Evolutionary conservation across 2,797 vertebrate species (phyloP).

Genomic region (Heterohyrax brucei): DNA sequence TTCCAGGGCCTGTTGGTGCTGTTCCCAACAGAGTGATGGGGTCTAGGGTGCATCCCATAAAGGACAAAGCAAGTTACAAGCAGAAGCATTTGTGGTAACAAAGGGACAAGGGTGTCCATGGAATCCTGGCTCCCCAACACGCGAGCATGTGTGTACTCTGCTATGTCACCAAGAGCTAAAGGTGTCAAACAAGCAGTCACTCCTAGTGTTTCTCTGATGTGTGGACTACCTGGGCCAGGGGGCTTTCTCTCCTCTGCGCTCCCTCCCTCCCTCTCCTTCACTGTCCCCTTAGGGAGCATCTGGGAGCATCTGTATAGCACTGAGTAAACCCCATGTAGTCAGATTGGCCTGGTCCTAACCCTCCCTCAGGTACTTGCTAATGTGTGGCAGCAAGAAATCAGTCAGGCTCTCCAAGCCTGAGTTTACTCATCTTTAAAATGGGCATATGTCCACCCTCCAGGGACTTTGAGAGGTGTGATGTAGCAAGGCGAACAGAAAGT

Average conservation of each 20-base stretch:
- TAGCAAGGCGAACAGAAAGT: too few relatives aligned
- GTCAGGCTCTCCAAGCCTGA: background rate
- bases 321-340: background rate
- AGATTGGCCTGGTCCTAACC: background rate
- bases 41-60: background rate
- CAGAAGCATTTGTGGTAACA: background rate
- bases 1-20: rapidly evolving
- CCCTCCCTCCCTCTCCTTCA: background rate
- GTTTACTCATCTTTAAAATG: background rate
- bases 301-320: background rate
- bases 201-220: background rate
- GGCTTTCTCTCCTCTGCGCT: background rate
- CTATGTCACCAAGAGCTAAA: background rate
- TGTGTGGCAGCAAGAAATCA: background rate
- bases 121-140: background rate
- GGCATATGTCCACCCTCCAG: background rate
- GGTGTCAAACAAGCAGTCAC: background rate
- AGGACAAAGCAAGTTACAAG: rapidly evolving
- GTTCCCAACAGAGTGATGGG: rapidly evolving
- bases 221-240: too few relatives aligned
- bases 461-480: background rate
- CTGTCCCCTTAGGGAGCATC: rapidly evolving
- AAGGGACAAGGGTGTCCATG: background rate
- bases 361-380: background rate
- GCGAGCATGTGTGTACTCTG: background rate